Evolutionary conservation across 2,888 invertebrate species (phyloP), one percentile per base, ranked within the genome.

Genomic region (Chaitophorus viminalis): DNA sequence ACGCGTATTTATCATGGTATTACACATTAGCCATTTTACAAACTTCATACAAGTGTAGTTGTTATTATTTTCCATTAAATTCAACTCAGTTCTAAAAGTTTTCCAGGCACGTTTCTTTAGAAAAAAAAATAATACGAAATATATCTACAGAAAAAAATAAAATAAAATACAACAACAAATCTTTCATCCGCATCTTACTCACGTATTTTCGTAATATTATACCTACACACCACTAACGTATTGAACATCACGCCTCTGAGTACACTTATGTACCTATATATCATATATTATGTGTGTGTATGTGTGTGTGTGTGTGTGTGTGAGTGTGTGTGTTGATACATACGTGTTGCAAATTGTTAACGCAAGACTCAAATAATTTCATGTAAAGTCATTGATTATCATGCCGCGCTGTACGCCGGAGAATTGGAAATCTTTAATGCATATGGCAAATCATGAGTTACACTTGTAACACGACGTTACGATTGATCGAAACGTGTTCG

Each of bases 311-410:
- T 36, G 6, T 36, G 6, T 36, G 6, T 36, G 6, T 36, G 6
- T 3, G 6, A 3, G 14, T 14, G 14, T 46, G 14, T 11, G 14
- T 46, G 14, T 68, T 25, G 29, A 25, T n/a, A 68, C 68, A 33
- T 18, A 54, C 54, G 77, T 78, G 77, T 54, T 33, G 77, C 31
- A 33, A 78, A 77, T 77, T 21, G 18, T 77, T 11, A 31, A 31
- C 25, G 33, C 77, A 31, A 78, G 25, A 25, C 33, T 78, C 68
- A 25, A 29, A 68, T 29, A 9, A 29, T 68, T 68, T 68, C 68
- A 2, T 11, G 68, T 25, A 29, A 68, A 68, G 25, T 29, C 68
- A 68, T 29, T n/a, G 68, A 68, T 68, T 68, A n/a, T 3, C 9
- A 68, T 11, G 1, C 1, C 11, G 29, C 11, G 29, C 68, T 60